Evolutionary conservation across 2,113 vertebrate species (phyloP).

Genomic region (Artemisiospiza belli): DNA sequence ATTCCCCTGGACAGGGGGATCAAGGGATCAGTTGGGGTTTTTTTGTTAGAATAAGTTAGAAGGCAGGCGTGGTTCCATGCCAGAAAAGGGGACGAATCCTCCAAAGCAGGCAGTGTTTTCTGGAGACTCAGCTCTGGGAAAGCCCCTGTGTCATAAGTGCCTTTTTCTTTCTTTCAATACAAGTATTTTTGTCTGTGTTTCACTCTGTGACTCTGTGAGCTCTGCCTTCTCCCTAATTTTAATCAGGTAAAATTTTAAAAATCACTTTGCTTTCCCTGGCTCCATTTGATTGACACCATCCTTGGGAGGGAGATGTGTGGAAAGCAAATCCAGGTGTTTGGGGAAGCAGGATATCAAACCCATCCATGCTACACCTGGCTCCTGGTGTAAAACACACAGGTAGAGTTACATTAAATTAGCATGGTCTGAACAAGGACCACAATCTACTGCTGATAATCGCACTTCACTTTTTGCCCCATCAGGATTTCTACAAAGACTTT

Average conservation of each 20-base stretch:
- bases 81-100: not conserved
- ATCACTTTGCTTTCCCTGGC: not conserved
- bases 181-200: not conserved
- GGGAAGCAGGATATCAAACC: not conserved
- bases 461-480: not conserved
- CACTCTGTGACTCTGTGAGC: not conserved
- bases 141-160: not conserved
- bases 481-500: not conserved
- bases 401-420: not conserved
- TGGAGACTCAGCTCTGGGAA: not conserved
- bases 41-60: not conserved
- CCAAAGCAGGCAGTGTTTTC: not conserved
- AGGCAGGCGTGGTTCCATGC: not conserved
- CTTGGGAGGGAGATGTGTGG: not conserved
- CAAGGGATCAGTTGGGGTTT: not conserved
- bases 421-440: not conserved
- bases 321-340: not conserved
- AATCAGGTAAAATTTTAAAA: not conserved
- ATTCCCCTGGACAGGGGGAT: not conserved
- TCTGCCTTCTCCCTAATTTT: not conserved
- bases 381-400: not conserved
- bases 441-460: not conserved
- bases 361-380: not conserved
- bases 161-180: not conserved
- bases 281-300: not conserved